Evolutionary conservation across 2,797 vertebrate genomes (phyloP).

Genomic region (Alca torda): DNA sequence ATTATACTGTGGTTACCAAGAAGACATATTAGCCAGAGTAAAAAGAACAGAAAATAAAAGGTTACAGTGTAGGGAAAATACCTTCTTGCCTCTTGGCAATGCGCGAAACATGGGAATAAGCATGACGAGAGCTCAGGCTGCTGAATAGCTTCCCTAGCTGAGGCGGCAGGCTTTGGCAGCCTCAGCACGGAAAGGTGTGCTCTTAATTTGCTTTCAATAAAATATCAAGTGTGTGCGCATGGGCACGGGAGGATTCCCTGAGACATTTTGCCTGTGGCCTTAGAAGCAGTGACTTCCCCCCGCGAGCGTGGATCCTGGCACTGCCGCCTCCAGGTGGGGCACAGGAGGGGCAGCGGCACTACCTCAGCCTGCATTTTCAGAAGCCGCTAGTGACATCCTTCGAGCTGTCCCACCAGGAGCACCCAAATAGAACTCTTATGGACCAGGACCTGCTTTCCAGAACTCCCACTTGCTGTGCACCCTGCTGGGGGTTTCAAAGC

Average conservation of each 20-base stretch:
- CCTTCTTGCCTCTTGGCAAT: constrained; percentile 56
- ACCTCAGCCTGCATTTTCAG: background rate
- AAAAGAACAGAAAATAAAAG: constrained; percentile 69
- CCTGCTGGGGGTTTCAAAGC: background rate
- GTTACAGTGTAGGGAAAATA: constrained; percentile 65
- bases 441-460: background rate
- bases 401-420: background rate
- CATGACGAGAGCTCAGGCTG: background rate
- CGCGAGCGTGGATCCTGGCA: rapidly evolving
- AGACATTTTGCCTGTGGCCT: background rate
- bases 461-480: rapidly evolving
- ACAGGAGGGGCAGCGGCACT: background rate
- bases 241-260: background rate
- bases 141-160: constrained; percentile 16
- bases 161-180: background rate
- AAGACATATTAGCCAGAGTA: constrained; percentile 63
- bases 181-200: background rate
- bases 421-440: background rate
- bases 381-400: background rate
- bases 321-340: background rate
- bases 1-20: constrained; percentile 72
- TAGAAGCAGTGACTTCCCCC: background rate
- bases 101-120: constrained; percentile 26
- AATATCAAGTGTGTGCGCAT: background rate
- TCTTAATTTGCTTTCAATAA: background rate